Conservation (phyloP, 2,797 vertebrate species). For the Xenopus petersii region DNA sequence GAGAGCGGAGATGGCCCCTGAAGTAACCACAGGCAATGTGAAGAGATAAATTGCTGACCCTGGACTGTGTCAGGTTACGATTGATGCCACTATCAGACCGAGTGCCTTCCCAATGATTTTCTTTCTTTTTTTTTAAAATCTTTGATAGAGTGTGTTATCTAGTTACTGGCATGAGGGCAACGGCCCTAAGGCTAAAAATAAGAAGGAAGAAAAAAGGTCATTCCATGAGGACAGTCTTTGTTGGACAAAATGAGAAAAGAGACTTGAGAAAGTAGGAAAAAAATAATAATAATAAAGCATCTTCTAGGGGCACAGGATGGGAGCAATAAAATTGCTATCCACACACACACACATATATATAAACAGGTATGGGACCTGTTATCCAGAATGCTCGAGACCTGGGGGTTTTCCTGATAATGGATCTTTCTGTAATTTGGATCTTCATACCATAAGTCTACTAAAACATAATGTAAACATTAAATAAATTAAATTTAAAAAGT, state of each 20-base stretch:
- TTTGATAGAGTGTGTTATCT: conserved; percentile 99
- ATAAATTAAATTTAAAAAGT: too few species aligned
- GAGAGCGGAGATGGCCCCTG: conserved; percentile 84
- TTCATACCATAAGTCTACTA: too few species aligned
- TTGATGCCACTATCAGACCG: conserved; percentile 99
- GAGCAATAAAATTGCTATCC: conserved; percentile 77
- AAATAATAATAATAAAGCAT: conserved; percentile 57
- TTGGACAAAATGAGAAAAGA: conserved; percentile 94
- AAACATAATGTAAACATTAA: too few species aligned
- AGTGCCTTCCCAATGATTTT: conserved; percentile 97
- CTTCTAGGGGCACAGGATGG: conserved; percentile 75
- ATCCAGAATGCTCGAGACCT: background rate
- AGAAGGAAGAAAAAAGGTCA: conserved; percentile 89
- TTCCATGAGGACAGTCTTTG: conserved; percentile 89
- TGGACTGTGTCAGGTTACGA: conserved; percentile 92
- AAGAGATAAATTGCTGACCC: conserved; percentile 99
- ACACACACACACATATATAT: conserved; percentile 48
- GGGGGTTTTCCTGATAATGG: too few species aligned
- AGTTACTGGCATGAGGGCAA: conserved; percentile 99
- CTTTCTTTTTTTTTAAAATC: conserved; percentile 77
- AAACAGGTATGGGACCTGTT: background rate
- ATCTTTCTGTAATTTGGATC: too few species aligned
- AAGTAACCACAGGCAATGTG: conserved; percentile 91
- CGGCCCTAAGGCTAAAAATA: conserved; percentile 76
- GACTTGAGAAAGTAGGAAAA: conserved; percentile 63